Conservation (phyloP, 2,797 vertebrate genomes). For the Falco peregrinus region DNA sequence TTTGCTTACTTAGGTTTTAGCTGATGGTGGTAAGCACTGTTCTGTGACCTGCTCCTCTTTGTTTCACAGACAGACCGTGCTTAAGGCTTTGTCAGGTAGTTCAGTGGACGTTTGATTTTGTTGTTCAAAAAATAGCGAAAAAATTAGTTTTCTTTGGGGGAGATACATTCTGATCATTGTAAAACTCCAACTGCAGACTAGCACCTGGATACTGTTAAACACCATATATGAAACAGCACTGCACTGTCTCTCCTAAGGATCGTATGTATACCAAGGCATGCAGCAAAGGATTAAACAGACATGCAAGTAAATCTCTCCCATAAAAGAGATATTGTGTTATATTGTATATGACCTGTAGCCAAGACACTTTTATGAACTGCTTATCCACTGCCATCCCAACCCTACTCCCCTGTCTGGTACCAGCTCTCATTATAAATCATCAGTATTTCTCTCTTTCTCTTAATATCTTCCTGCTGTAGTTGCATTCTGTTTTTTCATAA, state of each 20-base stretch:
- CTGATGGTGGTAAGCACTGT: neutral
- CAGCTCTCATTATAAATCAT: slow-evolving; percentile 36
- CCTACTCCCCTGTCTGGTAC: slow-evolving; percentile 4
- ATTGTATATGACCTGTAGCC: slow-evolving; percentile 54
- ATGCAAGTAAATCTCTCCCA: slow-evolving; percentile 55
- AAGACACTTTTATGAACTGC: slow-evolving; percentile 61
- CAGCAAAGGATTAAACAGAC: slow-evolving; percentile 53
- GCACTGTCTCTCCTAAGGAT: slow-evolving; percentile 4
- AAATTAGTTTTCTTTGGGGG: neutral
- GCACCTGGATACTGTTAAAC: neutral
- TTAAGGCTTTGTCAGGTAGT: neutral
- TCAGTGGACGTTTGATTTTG: neutral
- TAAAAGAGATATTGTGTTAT: slow-evolving; percentile 60
- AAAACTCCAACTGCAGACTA: neutral
- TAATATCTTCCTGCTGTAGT: neutral
- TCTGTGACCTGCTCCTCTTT: neutral
- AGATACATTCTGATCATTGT: neutral
- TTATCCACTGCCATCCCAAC: slow-evolving; percentile 47
- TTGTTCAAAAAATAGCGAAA: neutral
- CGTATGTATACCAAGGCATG: slow-evolving; percentile 18
- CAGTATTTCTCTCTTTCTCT: neutral
- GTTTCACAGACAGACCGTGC: neutral
- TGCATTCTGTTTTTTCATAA: neutral
- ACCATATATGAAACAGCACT: neutral
- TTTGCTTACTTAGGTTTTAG: neutral